phyloP scores from a whole-genome alignment of 1,140 invertebrate genomes.

The Galleria mellonella region DNA sequence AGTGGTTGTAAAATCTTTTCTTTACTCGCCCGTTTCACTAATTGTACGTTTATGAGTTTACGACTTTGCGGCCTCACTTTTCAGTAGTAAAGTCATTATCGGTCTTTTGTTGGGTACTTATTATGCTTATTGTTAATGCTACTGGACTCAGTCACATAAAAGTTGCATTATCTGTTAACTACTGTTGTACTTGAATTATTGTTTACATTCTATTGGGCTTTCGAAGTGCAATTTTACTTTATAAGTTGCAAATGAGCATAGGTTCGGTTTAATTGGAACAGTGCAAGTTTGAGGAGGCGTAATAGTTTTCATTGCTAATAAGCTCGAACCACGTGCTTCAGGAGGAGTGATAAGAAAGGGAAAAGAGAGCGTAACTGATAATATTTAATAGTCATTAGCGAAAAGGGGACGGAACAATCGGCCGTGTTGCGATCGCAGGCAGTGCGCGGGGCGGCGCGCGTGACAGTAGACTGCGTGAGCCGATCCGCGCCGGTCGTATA shows the following conservation, averaged over 20 bases:
- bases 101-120: conserved; percentile 52
- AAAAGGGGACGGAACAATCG: conserved; percentile 70
- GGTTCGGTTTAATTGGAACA: no score
- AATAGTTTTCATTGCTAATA: conserved; percentile 1
- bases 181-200: neutral
- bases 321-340: conserved; percentile 41
- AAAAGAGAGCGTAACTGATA: conserved; percentile 68
- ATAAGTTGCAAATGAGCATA: no score
- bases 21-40: conserved; percentile 71
- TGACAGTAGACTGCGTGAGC: conserved; percentile 66
- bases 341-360: conserved; percentile 62
- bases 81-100: conserved; percentile 55
- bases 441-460: conserved; percentile 59
- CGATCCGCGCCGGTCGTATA: conserved; percentile 62
- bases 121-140: conserved; percentile 2
- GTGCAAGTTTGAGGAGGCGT: no score
- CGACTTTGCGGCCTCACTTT: conserved; percentile 66
- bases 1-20: conserved; percentile 74
- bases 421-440: conserved; percentile 47
- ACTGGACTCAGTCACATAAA: conserved; percentile 4
- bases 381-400: conserved; percentile 72
- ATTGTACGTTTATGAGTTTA: conserved; percentile 74
- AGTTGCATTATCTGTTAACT: conserved; percentile 3
- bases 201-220: neutral
- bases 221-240: no score